Evolutionary conservation across 2,113 vertebrate genomes (phyloP).

Genomic region (Anas platyrhynchos): DNA sequence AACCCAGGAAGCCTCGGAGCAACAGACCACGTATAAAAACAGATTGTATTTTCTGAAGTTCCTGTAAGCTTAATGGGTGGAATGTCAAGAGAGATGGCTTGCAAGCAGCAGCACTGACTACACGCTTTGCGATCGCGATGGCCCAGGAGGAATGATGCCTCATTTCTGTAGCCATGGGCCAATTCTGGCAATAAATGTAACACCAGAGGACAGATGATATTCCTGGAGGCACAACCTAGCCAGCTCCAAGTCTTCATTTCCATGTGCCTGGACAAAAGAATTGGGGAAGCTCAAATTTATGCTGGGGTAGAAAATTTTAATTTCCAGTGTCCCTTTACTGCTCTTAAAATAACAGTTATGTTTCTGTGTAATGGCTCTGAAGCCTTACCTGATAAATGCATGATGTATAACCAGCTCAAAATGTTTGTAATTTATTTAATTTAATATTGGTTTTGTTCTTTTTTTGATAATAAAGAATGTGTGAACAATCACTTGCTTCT

Average conservation of each 20-base stretch:
- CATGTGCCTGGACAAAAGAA: neutral
- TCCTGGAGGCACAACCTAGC: neutral
- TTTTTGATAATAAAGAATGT: conserved; percentile 79
- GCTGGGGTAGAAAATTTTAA: neutral
- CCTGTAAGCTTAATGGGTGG: neutral
- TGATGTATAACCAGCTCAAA: conserved; percentile 41
- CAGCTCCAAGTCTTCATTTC: neutral
- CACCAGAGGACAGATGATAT: neutral
- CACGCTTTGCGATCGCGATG: neutral
- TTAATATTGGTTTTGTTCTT: conserved; percentile 58
- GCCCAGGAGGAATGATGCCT: neutral
- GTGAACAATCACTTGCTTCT: neutral
- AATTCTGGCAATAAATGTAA: neutral
- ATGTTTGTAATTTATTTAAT: conserved; percentile 82
- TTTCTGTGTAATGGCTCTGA: neutral
- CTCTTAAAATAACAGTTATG: neutral
- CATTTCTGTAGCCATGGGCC: neutral
- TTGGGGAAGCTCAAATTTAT: neutral
- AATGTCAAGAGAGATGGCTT: neutral
- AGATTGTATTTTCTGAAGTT: neutral
- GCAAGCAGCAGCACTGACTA: neutral
- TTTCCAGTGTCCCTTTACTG: neutral
- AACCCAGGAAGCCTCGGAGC: neutral
- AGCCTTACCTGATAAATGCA: neutral
- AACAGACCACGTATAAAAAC: neutral